Conservation (phyloP, 2,888 invertebrate genomes). For the Corbicula japonica region DNA sequence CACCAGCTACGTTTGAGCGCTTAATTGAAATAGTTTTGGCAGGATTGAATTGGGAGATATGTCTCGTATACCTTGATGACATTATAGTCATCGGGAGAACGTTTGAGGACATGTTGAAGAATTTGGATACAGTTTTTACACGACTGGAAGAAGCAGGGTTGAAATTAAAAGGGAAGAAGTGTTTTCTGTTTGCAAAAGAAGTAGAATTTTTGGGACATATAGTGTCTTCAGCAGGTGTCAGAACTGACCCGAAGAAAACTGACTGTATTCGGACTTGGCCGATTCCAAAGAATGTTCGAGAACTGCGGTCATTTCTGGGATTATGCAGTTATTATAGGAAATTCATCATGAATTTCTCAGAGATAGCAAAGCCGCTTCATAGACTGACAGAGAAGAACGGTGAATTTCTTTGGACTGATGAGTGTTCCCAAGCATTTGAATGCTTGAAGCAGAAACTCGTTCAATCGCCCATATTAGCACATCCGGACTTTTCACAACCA, state of each 20-base stretch:
- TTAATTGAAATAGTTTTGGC: constrained; percentile 38
- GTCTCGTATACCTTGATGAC: constrained; percentile 43
- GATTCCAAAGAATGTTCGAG: constrained; percentile 13
- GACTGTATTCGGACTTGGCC: constrained; percentile 20
- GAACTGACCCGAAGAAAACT: constrained; percentile 24
- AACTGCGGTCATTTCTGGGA: constrained; percentile 43
- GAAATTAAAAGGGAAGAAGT: constrained; percentile 38
- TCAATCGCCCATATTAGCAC: constrained; percentile 16
- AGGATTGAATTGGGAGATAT: constrained; percentile 39
- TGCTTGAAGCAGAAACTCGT: constrained; percentile 9
- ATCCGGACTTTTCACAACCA: constrained; percentile 18
- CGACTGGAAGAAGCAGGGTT: constrained; percentile 30
- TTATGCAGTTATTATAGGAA: constrained; percentile 36
- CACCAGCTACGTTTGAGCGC: too few species aligned
- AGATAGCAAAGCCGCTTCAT: too few species aligned
- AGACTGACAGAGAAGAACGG: constrained; percentile 25
- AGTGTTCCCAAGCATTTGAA: constrained; percentile 20
- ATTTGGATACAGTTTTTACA: constrained; percentile 25
- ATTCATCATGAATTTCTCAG: constrained; percentile 20
- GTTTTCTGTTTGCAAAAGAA: too few species aligned
- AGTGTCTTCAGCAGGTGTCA: constrained; percentile 18
- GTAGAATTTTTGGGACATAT: constrained; percentile 26
- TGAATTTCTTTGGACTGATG: constrained; percentile 20
- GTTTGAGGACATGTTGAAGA: constrained; percentile 31
- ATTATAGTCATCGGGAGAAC: constrained; percentile 31